These are phyloP conservation scores for Pampus argenteus DNA, from an alignment of 2,797 vertebrate species.

Conservation along the genomic window DNA sequence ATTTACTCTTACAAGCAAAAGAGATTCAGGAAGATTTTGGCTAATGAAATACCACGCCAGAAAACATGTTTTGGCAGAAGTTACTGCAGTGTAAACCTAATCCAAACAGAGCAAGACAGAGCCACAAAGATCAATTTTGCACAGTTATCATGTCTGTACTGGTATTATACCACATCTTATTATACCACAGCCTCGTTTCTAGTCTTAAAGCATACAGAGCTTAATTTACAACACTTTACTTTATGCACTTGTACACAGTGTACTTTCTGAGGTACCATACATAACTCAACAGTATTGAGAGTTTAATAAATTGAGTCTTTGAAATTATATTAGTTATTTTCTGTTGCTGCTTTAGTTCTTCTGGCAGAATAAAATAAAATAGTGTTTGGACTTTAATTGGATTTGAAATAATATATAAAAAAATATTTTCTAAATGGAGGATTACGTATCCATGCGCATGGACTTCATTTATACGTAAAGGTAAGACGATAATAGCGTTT, in stretches of 20 bases:
- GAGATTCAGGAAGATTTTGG: not conserved
- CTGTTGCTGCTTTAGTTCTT: conserved; percentile 15
- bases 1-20: too few relatives aligned
- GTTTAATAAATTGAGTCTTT: not conserved
- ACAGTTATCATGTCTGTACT: not conserved
- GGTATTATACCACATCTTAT: not conserved
- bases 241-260: not conserved
- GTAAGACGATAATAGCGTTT: too few relatives aligned
- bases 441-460: too few relatives aligned
- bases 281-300: not conserved
- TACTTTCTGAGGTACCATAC: not conserved
- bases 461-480: too few relatives aligned
- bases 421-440: too few relatives aligned
- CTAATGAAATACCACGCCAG: not conserved
- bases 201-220: not conserved
- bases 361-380: not conserved
- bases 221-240: not conserved
- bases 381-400: not conserved
- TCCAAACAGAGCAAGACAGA: not conserved
- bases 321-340: not conserved
- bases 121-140: not conserved
- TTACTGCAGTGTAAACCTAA: not conserved
- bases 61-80: not conserved
- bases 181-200: not conserved
- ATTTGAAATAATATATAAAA: too few relatives aligned